Evolutionary conservation across 2,113 vertebrate species (phyloP).

Genomic region (Nibea albiflora): DNA sequence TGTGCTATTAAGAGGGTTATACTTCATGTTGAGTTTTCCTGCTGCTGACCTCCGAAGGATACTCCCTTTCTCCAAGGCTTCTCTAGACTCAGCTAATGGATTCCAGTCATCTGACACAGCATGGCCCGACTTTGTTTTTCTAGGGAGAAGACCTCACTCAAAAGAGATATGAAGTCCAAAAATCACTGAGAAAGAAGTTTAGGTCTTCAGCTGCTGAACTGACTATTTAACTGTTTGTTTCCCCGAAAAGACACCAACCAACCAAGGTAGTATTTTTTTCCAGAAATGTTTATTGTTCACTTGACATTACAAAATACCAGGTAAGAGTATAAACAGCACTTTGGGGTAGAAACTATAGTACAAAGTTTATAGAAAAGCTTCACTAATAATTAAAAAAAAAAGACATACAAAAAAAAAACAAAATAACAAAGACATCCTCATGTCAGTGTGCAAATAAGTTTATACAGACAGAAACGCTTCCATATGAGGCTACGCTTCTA

Average conservation of each 20-base stretch:
- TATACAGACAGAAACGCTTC: constrained; percentile 98
- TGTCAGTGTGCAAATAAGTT: constrained; percentile 98
- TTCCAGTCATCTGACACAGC: constrained; percentile 69
- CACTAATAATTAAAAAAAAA: constrained; percentile 84
- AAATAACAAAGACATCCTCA: constrained; percentile 88
- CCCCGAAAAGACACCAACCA: constrained; percentile 30
- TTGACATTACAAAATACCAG: constrained; percentile 82
- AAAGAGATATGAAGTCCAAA: constrained; percentile 28
- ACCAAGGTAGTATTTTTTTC: constrained; percentile 44
- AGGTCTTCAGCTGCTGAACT: background rate
- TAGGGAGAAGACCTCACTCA: constrained; percentile 33
- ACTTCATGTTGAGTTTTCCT: constrained; percentile 67
- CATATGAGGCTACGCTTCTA: constrained; percentile 92
- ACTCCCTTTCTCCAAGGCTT: constrained; percentile 65
- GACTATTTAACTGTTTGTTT: constrained; percentile 24
- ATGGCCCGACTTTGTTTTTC: constrained; percentile 49
- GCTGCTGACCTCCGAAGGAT: constrained; percentile 57
- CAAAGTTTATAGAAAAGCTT: constrained; percentile 93
- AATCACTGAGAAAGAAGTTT: background rate
- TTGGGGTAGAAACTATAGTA: constrained; percentile 87
- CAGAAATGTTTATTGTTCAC: constrained; percentile 82
- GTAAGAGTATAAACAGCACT: constrained; percentile 81
- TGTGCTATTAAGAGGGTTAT: constrained; percentile 50
- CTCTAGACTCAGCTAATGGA: constrained; percentile 61
- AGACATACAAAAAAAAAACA: constrained; percentile 83